Percentiles rank a stretch among this genome's conserved stretches.
These are phyloP conservation scores for Megalurothrips usitatus DNA, from an alignment of 2,888 invertebrate genomes.

Conservation along the genomic window DNA sequence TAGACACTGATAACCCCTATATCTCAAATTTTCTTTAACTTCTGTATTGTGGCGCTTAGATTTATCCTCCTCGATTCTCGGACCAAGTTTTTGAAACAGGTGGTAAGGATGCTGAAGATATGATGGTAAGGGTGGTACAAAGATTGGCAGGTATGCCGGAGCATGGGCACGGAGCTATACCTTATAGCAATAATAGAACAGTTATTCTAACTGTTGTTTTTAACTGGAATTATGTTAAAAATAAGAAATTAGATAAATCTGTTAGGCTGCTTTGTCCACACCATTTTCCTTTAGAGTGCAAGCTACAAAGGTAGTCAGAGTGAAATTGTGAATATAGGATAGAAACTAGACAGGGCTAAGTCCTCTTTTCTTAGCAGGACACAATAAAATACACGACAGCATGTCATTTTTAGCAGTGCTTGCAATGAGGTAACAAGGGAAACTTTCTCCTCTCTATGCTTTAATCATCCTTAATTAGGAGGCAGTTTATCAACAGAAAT, in stretches of 20 bases:
- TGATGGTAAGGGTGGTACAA: not conserved
- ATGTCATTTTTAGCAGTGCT: slow-evolving; percentile 1
- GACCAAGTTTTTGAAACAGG: slow-evolving; percentile 9
- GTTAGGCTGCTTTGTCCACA: not conserved
- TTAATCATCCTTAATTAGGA: too few relatives aligned
- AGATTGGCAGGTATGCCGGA: not conserved
- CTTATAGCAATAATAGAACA: not conserved
- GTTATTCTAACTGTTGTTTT: too few relatives aligned
- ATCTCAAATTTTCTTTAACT: not conserved
- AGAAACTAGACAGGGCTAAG: too few relatives aligned
- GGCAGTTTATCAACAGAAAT: too few relatives aligned
- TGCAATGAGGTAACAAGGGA: too few relatives aligned
- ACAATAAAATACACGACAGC: not conserved
- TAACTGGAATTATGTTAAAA: too few relatives aligned
- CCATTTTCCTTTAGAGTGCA: not conserved
- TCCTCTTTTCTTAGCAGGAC: not conserved
- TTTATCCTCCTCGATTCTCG: slow-evolving; percentile 16
- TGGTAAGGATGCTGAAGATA: not conserved
- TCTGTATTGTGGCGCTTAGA: not conserved
- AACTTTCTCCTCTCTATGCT: too few relatives aligned
- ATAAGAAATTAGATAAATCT: too few relatives aligned
- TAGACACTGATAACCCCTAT: too few relatives aligned
- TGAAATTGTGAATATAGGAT: too few relatives aligned
- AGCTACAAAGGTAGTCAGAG: not conserved
- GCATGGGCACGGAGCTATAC: not conserved